These are phyloP conservation scores for Lacerta agilis DNA, from an alignment of 2,797 vertebrate genomes.

Conservation along the genomic window DNA sequence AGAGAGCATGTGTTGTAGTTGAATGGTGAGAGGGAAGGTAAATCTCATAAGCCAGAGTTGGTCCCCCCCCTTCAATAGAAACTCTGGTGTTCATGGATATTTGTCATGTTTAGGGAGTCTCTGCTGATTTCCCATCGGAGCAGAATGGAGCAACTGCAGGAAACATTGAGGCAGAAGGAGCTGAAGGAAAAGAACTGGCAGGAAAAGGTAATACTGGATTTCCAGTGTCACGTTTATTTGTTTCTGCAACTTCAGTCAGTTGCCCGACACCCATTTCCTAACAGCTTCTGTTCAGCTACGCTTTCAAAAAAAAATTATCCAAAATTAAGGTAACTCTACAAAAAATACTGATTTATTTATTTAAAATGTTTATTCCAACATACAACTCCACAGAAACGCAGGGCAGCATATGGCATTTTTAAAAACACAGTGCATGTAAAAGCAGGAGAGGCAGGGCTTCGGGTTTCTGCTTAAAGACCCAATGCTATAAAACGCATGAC, in stretches of 20 bases:
- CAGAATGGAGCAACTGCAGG: constrained; percentile 81
- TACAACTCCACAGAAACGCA: not conserved
- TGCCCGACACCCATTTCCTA: constrained; percentile 7
- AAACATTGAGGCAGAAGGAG: constrained; percentile 76
- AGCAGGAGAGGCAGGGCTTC: not conserved
- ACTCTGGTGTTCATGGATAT: not conserved
- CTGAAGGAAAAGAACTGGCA: constrained; percentile 76
- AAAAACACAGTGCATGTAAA: not conserved
- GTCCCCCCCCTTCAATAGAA: not conserved
- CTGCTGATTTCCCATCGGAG: constrained; percentile 80
- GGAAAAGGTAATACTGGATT: constrained; percentile 75
- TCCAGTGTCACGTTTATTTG: not conserved
- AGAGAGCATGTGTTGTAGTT: not conserved
- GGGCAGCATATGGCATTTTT: too few relatives aligned
- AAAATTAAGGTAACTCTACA: not conserved
- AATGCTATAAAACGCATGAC: not conserved
- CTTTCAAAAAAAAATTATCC: too few relatives aligned
- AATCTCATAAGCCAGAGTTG: not conserved
- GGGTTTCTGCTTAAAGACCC: not conserved
- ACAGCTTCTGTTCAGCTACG: constrained; percentile 14
- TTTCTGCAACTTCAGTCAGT: not conserved
- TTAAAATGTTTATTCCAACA: not conserved
- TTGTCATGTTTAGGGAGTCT: constrained; percentile 79
- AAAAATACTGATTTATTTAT: not conserved
- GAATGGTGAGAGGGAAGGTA: not conserved